Base-by-base conservation (phyloP, 1,140 invertebrate genomes). In the Aleiodes sp. region DNA sequence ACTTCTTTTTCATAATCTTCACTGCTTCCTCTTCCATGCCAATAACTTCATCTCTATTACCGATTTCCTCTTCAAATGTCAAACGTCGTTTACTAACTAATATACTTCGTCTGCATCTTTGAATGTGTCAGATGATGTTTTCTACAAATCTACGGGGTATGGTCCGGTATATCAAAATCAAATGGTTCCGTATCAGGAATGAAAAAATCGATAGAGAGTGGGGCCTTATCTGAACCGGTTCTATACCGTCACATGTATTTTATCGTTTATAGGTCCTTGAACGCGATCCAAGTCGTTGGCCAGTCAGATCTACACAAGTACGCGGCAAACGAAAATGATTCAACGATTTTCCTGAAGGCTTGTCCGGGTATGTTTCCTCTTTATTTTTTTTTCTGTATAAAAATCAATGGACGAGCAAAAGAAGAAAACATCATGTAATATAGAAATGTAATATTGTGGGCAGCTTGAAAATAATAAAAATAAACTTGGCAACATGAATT, bases 181-280 rank as follows among this genome's bases (percentile, higher is more conserved):
- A 29, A 37, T 63, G 21, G 35, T 28, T 37, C 61, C 43, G 12
- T 16, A 67, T 67, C 65, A 67, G 12, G 26, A 52, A 9, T 24
- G 56, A 24, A 10, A 14, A 21, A 60, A 28, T 37, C 65, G 65
- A 67, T 67, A 67, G 60, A 56, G 60, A 57, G 19, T 19, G 28
- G 14, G 35, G 31, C 24, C 33, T 60, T 60, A 60, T 39, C 37
- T 39, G 43, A 67, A 67, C 65, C 56, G 56, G 65, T 67, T 67
- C 16, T 16, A 14, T 16, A 52, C 24, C 60, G 60, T 35, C 33
- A 24, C 21, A 12, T 28, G 24, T 31, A 43, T 65, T 21, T 46
- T 26, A 35, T 60, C 57, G 26, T 21, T 41, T 57, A 43, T 67
- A 67, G 46, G 21, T 52, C 46, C 46, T 52, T 24, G 46, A 9